These are phyloP conservation scores for Neelides sp. DNA, from an alignment of 1,140 invertebrate genomes.

Conservation along the genomic window DNA sequence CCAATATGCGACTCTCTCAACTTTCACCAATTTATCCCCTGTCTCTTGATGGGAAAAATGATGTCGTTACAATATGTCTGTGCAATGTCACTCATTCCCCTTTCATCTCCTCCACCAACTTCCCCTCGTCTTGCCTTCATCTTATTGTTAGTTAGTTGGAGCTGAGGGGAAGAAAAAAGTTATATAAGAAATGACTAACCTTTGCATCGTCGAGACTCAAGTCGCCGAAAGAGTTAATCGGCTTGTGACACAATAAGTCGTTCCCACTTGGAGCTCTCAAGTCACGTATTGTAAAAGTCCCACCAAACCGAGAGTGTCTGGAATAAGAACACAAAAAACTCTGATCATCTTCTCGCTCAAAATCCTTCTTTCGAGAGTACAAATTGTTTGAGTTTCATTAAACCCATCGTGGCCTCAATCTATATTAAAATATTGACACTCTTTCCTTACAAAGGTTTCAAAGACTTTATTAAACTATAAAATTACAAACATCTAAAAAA, in stretches of 20 bases:
- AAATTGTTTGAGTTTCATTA: background rate
- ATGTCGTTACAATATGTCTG: no score
- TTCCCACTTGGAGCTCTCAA: conserved; percentile 87
- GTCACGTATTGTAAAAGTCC: conserved; percentile 79
- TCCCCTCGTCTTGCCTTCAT: background rate
- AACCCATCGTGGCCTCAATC: no score
- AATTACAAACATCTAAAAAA: background rate
- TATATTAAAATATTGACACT: conserved; percentile 4
- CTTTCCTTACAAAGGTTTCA: background rate
- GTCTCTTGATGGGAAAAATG: no score
- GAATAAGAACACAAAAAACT: no score
- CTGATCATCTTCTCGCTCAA: conserved; percentile 16
- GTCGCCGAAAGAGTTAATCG: conserved; percentile 43
- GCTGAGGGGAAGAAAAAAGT: background rate
- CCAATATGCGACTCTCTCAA: no score
- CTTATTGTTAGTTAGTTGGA: conserved; percentile 1
- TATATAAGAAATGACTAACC: conserved; percentile 6
- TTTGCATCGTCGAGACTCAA: conserved; percentile 21
- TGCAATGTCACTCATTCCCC: no score
- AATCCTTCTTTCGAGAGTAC: conserved; percentile 3
- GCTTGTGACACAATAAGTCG: conserved; percentile 76
- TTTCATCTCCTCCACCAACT: background rate
- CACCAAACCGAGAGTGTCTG: conserved; percentile 81
- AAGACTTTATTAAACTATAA: no score
- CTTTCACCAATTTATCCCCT: no score